Conservation (phyloP, 2,888 invertebrate species). For the Dromius quadrimaculatus region DNA sequence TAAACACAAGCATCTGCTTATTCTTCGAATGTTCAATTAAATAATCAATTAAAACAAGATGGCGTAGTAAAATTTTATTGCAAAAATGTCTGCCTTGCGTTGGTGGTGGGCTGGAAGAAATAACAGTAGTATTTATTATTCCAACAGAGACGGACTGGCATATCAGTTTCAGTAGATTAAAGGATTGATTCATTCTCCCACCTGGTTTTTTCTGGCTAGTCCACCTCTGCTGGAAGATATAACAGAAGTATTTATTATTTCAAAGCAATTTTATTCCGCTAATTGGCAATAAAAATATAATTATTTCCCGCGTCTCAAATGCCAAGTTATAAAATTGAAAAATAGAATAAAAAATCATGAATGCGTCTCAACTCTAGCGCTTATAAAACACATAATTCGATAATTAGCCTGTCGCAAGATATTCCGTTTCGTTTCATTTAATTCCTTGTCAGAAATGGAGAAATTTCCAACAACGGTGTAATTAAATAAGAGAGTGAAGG, state of each 20-base stretch:
- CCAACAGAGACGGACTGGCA: too few relatives aligned
- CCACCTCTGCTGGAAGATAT: slow-evolving; percentile 7
- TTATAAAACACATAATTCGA: slow-evolving; percentile 21
- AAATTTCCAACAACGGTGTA: slow-evolving; percentile 29
- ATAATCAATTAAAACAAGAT: slow-evolving; percentile 3
- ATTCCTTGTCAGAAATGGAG: slow-evolving; percentile 19
- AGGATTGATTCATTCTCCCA: too few relatives aligned
- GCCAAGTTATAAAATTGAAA: slow-evolving; percentile 33
- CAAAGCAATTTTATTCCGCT: slow-evolving; percentile 15
- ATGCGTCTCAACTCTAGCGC: neutral
- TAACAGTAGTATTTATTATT: slow-evolving; percentile 27
- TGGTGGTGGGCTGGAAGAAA: slow-evolving; percentile 6
- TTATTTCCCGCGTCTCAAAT: slow-evolving; percentile 28
- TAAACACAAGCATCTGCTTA: neutral
- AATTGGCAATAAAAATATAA: slow-evolving; percentile 35
- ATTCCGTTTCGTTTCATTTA: slow-evolving; percentile 19
- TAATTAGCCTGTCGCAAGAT: slow-evolving; percentile 25
- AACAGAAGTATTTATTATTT: slow-evolving; percentile 28
- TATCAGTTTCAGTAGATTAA: too few relatives aligned
- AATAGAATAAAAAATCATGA: slow-evolving; percentile 27
- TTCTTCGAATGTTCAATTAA: too few relatives aligned
- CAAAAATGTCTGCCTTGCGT: slow-evolving; percentile 5
- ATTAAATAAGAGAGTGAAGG: slow-evolving; percentile 37
- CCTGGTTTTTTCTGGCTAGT: too few relatives aligned
- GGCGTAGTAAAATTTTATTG: slow-evolving; percentile 23